Evolutionary conservation across 2,113 vertebrate species (phyloP), one percentile per base, ranked within the genome.

Genomic region (Vidua chalybeata): DNA sequence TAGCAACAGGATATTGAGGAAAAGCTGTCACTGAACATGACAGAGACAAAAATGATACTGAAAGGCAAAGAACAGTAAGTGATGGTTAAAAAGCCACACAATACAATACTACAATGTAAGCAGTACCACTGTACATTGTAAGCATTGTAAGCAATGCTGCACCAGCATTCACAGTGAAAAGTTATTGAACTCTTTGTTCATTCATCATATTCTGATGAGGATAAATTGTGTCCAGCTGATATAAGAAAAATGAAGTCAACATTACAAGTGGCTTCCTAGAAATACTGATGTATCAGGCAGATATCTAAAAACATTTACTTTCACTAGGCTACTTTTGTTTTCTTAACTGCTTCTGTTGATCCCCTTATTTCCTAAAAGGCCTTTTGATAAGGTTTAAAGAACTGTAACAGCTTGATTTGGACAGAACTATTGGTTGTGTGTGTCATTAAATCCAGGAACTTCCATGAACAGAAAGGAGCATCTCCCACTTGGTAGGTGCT

Each of bases 91-190:
- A 79, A n/a, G 27, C 52, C 63, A 73, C 9, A 5, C 20, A 28
- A 21, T 18, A 16, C 24, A 52, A 62, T 51, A 66, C 55, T 35
- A 66, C 0, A 0, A 1, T 63, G 31, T 17, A 85, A 62, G 13
- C 2, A 73, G 54, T 27, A 41, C 20, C 18, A 31, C 8, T 56
- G 48, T 48, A 14, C 31, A 56, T 14, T 21, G 20, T 22, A 23
- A 48, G 45, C 45, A 46, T 46, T 46, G 20, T 46, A 58, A 54
- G 48, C 66, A 82, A 73, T 7, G 33, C 31, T 62, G 33, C 22
- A 33, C 10, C 16, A 28, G 24, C 10, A 67, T 30, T 51, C 15
- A 18, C 28, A 30, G 15, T 20, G 9, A 75, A 80, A 37, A 48
- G 5, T 7, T 54, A 41, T 8, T 37, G 20, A 69, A 79, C 43